These are phyloP conservation scores for Leucania comma DNA, from an alignment of 2,888 invertebrate species.

Conservation along the genomic window DNA sequence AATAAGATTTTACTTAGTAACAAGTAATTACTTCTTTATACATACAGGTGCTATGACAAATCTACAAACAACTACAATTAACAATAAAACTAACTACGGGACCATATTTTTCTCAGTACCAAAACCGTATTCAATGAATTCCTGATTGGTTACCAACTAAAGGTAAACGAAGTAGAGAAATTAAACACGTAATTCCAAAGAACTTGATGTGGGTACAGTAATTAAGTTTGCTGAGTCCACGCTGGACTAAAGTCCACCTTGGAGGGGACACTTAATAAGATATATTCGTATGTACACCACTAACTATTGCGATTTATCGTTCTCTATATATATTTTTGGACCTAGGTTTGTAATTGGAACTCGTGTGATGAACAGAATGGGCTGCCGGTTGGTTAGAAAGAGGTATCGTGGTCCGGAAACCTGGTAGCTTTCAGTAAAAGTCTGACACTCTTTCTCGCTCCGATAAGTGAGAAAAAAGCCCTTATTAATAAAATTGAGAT, in stretches of 20 bases:
- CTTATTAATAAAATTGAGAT: no score
- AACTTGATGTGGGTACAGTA: constrained; percentile 77
- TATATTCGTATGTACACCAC: constrained; percentile 62
- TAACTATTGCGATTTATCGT: constrained; percentile 61
- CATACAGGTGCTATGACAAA: no score
- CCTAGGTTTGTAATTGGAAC: no score
- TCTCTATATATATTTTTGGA: background rate
- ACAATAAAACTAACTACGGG: background rate
- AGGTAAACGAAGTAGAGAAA: constrained; percentile 65
- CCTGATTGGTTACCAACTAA: constrained; percentile 59
- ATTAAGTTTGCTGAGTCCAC: constrained; percentile 73
- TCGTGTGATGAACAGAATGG: no score
- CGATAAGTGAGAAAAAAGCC: no score
- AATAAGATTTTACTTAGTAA: no score
- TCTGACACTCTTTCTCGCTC: no score
- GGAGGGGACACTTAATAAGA: constrained; percentile 65
- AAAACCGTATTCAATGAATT: constrained; percentile 54
- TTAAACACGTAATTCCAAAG: constrained; percentile 72
- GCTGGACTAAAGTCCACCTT: constrained; percentile 28
- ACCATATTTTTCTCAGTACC: background rate
- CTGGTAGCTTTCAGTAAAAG: no score
- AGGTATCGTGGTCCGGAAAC: no score
- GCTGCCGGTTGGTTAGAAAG: no score
- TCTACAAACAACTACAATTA: background rate
- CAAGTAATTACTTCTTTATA: no score